phyloP scores from a whole-genome alignment of 1,140 invertebrate species.

The Papilio polyxenes region DNA sequence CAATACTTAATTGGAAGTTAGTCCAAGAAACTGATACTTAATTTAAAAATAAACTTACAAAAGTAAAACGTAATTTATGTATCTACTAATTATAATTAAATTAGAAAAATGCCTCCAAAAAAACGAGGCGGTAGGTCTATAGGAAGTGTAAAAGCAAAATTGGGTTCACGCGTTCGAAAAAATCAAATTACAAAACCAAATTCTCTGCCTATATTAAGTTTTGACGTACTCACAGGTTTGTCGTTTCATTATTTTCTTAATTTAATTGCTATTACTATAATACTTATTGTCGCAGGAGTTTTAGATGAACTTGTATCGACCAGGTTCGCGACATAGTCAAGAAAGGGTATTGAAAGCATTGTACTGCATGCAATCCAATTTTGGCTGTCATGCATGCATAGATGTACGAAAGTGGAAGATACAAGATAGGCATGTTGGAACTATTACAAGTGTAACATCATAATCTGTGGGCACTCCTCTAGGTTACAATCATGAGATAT shows the following conservation, averaged over 20 bases:
- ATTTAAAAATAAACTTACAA: background rate
- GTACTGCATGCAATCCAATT: too few relatives aligned
- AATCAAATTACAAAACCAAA: background rate
- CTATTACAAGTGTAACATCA: too few relatives aligned
- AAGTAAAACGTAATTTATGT: background rate
- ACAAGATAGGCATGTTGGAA: too few relatives aligned
- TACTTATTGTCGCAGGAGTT: too few relatives aligned
- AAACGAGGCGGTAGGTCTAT: conserved; percentile 7
- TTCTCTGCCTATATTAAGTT: background rate
- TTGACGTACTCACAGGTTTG: background rate
- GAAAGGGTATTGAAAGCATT: too few relatives aligned
- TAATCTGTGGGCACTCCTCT: too few relatives aligned
- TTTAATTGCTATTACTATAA: background rate
- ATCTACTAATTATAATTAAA: background rate
- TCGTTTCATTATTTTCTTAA: background rate
- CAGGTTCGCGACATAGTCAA: too few relatives aligned
- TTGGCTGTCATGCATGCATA: too few relatives aligned
- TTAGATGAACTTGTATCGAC: too few relatives aligned
- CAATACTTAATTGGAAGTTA: background rate
- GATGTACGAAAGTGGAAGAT: too few relatives aligned
- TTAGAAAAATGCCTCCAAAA: conserved; percentile 1
- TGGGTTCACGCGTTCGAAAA: background rate
- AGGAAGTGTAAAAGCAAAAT: background rate
- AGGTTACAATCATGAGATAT: too few relatives aligned
- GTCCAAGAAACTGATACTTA: background rate